These are phyloP conservation scores for Sabatieria punctata DNA, from an alignment of 2,888 invertebrate genomes.

Conservation along the genomic window DNA sequence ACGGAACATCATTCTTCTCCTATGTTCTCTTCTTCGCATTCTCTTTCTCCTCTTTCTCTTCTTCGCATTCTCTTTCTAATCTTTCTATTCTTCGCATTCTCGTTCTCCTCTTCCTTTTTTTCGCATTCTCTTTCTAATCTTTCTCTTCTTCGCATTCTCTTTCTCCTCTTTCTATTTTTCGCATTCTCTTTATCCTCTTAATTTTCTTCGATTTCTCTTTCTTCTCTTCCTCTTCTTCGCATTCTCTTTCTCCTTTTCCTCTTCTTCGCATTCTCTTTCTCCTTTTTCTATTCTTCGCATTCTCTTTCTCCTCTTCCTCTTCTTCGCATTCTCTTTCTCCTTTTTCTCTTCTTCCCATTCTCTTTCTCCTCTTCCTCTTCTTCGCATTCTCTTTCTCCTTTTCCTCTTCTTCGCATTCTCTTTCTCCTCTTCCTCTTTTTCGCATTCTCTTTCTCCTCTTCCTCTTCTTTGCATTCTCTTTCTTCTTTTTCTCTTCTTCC, in stretches of 20 bases:
- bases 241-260: conserved; percentile 2
- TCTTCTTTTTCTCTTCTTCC: conserved; percentile 4
- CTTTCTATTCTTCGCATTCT: no score
- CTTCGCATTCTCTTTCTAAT: background rate
- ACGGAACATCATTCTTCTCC: conserved; percentile 5
- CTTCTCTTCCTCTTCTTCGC: no score
- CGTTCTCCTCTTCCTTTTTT: conserved; percentile 1
- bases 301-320: conserved; percentile 2
- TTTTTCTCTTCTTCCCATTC: conserved; percentile 5
- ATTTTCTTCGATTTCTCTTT: background rate
- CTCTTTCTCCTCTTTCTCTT: no score
- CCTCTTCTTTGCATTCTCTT: no score
- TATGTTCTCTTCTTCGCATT: conserved; percentile 6
- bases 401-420: no score
- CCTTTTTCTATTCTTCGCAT: no score
- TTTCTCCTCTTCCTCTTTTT: conserved; percentile 2
- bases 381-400: conserved; percentile 7
- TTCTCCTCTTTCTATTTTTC: conserved; percentile 2
- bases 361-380: no score
- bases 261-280: no score
- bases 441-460: conserved; percentile 1
- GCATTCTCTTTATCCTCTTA: no score
- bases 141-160: no score
- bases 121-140: conserved; percentile 1
- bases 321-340: no score